A percentile compares a stretch with the other conserved stretches of the same genome.
These are phyloP conservation scores for Clostera curtula DNA, from an alignment of 2,888 invertebrate species.

Conservation along the genomic window DNA sequence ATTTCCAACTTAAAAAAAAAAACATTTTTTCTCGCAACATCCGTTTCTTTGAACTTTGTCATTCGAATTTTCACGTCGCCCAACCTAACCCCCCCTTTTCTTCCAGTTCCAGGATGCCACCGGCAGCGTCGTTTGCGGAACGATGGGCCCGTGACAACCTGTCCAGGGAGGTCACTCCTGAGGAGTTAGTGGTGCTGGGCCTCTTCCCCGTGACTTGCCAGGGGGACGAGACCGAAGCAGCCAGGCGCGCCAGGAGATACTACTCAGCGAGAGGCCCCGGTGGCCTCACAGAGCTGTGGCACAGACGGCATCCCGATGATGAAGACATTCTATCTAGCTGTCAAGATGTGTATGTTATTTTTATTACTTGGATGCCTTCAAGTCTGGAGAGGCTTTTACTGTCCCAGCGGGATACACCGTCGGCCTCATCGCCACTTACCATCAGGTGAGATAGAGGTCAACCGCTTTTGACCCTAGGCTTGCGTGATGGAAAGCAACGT, in stretches of 20 bases:
- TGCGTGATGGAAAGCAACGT: no score
- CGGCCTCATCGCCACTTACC: no score
- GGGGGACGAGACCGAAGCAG: conserved; percentile 50
- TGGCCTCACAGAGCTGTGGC: conserved; percentile 57
- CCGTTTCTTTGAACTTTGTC: no score
- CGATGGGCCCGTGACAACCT: conserved; percentile 70
- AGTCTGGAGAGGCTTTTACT: no score
- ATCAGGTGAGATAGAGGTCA: no score
- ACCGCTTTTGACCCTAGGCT: no score
- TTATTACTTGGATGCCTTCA: no score
- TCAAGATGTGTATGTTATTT: conserved; percentile 58
- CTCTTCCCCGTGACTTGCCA: conserved; percentile 49
- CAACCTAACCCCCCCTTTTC: background rate
- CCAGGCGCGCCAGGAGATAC: conserved; percentile 54
- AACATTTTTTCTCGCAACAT: no score
- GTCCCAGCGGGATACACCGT: no score
- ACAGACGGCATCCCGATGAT: conserved; percentile 56
- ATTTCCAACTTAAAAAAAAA: no score
- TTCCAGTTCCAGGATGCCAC: conserved; percentile 54
- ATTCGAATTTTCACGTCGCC: background rate
- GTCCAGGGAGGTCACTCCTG: conserved; percentile 37
- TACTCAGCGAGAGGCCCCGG: conserved; percentile 56
- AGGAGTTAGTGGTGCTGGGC: conserved; percentile 46
- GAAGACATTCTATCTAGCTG: conserved; percentile 65
- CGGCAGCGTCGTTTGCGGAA: conserved; percentile 68